A percentile compares a stretch with the other conserved stretches of the same genome.
phyloP scores from a whole-genome alignment of 2,888 invertebrate species.

The Stenurella melanura region DNA sequence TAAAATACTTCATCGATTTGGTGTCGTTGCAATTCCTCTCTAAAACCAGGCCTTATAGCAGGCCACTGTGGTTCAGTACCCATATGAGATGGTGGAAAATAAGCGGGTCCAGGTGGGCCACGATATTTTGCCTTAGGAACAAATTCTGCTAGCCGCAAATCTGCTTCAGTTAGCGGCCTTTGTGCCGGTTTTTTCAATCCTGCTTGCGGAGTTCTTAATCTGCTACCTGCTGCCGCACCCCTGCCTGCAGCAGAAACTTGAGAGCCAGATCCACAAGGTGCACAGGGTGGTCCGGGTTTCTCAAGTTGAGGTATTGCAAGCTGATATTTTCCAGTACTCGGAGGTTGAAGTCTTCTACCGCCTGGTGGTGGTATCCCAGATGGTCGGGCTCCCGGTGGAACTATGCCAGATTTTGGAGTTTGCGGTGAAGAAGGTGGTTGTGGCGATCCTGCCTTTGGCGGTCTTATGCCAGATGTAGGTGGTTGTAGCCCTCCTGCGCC shows the following conservation, averaged over 20 bases:
- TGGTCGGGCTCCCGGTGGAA: not conserved
- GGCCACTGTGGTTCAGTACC: conserved; percentile 31
- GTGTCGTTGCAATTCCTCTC: conserved; percentile 9
- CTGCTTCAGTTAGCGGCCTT: not conserved
- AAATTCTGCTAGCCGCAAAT: not conserved
- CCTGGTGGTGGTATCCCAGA: not conserved
- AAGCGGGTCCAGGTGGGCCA: conserved; percentile 37
- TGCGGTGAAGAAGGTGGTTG: too few species aligned
- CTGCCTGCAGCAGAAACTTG: too few species aligned
- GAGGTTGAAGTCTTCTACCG: not conserved
- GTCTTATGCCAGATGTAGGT: not conserved
- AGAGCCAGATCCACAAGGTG: not conserved
- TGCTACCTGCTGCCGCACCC: not conserved
- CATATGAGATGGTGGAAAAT: conserved; percentile 45
- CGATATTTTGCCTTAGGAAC: not conserved
- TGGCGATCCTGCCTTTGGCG: not conserved
- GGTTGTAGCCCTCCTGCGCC: not conserved
- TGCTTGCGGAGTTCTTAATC: not conserved
- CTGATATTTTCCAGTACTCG: not conserved
- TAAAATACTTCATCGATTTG: conserved; percentile 34
- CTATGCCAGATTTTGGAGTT: not conserved
- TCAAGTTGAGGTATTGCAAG: not conserved
- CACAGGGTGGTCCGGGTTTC: not conserved
- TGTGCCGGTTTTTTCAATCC: not conserved
- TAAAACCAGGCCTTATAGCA: conserved; percentile 18